Percentiles rank a stretch among this genome's conserved stretches.
These are phyloP conservation scores for Eristalinus aeneus DNA, from an alignment of 2,888 invertebrate species.

Conservation along the genomic window DNA sequence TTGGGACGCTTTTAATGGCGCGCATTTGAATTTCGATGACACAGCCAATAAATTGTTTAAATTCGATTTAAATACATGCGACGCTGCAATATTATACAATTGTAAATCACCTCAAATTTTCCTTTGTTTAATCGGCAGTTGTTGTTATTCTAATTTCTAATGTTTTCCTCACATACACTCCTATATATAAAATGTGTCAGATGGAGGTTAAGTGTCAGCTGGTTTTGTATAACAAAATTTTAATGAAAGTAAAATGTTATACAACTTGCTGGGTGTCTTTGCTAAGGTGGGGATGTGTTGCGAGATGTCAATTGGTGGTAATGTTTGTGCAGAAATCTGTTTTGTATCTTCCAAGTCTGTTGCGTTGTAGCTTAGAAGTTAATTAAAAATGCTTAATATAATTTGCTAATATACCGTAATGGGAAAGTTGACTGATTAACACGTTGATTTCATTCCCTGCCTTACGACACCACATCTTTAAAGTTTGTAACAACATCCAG, in stretches of 20 bases:
- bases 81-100: neutral
- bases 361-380: too few species aligned
- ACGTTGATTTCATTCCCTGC: too few species aligned
- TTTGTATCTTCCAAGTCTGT: too few species aligned
- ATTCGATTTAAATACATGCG: neutral
- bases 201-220: constrained; percentile 16
- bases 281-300: neutral
- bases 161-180: neutral
- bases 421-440: too few species aligned
- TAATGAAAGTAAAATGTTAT: neutral
- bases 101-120: neutral
- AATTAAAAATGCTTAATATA: too few species aligned
- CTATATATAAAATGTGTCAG: neutral
- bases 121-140: neutral
- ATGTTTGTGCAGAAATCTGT: too few species aligned
- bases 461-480: too few species aligned
- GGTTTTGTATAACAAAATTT: constrained; percentile 6
- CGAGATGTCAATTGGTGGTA: too few species aligned
- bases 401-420: too few species aligned
- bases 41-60: neutral
- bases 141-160: neutral
- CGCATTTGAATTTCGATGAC: neutral
- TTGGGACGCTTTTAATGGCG: neutral
- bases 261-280: neutral
- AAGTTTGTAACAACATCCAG: too few species aligned